Evolutionary conservation across 2,797 vertebrate genomes (phyloP).

Genomic region (Urocyon cinereoargenteus): DNA sequence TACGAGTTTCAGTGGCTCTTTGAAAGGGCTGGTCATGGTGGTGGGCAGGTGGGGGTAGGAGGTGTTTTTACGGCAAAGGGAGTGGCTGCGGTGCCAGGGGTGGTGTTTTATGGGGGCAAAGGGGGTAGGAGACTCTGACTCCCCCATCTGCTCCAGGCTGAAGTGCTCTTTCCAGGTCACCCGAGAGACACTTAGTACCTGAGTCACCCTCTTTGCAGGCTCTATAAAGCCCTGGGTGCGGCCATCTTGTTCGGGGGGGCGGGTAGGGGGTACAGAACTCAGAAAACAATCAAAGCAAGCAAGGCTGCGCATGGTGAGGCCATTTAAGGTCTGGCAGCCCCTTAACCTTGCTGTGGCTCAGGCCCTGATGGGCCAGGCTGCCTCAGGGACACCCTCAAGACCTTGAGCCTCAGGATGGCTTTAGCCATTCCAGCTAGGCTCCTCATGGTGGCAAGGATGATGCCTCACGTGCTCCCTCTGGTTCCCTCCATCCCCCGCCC

Average conservation of each 20-base stretch:
- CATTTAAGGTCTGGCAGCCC: slow-evolving; percentile 38
- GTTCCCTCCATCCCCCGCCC: neutral
- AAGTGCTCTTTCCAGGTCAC: slow-evolving; percentile 82
- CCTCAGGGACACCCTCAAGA: neutral
- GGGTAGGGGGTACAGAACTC: neutral
- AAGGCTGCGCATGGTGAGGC: slow-evolving; percentile 38
- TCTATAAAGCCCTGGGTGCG: slow-evolving; percentile 86
- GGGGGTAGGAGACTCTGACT: slow-evolving; percentile 83
- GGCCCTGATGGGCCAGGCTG: neutral
- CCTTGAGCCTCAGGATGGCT: neutral
- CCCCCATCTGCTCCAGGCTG: slow-evolving; percentile 80
- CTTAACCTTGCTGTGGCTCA: neutral
- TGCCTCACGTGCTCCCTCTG: neutral
- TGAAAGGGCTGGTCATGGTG: slow-evolving; percentile 75
- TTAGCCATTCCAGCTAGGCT: neutral
- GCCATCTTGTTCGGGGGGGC: slow-evolving; percentile 78
- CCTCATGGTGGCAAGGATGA: neutral
- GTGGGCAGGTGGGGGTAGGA: slow-evolving; percentile 78
- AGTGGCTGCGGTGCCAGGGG: slow-evolving; percentile 78
- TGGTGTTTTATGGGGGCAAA: slow-evolving; percentile 84
- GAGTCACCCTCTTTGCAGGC: slow-evolving; percentile 79
- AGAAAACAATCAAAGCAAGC: slow-evolving; percentile 72
- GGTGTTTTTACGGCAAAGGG: slow-evolving; percentile 82
- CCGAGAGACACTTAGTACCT: slow-evolving; percentile 81
- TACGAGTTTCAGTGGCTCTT: slow-evolving; percentile 83